Evolutionary conservation across 2,113 vertebrate species (phyloP).

Genomic region (Galeopterus variegatus): DNA sequence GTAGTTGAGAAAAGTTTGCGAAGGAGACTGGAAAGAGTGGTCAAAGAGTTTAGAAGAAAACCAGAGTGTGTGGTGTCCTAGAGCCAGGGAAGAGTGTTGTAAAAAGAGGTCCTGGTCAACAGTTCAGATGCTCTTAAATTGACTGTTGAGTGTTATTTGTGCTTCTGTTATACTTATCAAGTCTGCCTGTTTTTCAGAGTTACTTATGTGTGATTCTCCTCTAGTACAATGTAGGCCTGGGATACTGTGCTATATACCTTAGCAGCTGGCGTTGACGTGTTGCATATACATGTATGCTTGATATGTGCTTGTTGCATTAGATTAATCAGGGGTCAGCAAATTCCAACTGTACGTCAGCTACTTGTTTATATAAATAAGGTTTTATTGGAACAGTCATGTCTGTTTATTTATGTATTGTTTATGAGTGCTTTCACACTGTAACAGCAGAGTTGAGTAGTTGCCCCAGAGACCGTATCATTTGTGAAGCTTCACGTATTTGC

Average conservation of each 20-base stretch:
- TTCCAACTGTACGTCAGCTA: neutral
- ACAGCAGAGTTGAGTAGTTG: neutral
- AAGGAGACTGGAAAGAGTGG: neutral
- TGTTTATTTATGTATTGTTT: neutral
- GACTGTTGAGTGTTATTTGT: neutral
- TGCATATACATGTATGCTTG: neutral
- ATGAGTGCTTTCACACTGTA: neutral
- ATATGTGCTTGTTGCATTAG: neutral
- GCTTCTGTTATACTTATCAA: neutral
- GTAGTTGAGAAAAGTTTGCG: neutral
- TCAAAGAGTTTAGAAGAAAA: neutral
- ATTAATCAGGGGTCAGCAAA: neutral
- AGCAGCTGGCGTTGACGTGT: neutral
- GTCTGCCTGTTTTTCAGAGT: neutral
- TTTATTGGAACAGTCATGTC: neutral
- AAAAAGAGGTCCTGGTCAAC: neutral
- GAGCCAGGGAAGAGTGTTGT: neutral
- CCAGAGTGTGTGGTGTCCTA: neutral
- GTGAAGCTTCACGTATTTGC: constrained; percentile 15
- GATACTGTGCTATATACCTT: neutral
- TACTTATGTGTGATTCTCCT: neutral
- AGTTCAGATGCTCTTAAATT: neutral
- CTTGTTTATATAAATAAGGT: constrained; percentile 2
- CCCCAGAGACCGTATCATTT: neutral
- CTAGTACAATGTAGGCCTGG: neutral